Evolutionary conservation across 2,797 vertebrate genomes (phyloP).

Genomic region (Pangasius djambal): DNA sequence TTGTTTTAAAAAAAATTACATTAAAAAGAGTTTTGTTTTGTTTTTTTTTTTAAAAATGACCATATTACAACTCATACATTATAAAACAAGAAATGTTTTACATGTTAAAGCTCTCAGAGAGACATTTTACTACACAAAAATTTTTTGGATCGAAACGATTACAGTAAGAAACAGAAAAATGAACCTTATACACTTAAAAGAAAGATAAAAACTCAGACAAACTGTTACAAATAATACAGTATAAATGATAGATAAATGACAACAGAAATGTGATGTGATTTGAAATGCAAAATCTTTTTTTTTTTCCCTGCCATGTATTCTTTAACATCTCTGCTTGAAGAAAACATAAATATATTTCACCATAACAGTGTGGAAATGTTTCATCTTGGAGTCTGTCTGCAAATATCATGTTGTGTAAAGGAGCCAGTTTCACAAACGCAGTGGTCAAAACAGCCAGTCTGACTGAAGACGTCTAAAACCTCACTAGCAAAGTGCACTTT

Average conservation of each 20-base stretch:
- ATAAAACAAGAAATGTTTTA: neutral
- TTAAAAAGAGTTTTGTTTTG: neutral
- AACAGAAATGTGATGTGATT: neutral
- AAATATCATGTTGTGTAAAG: neutral
- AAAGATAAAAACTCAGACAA: neutral
- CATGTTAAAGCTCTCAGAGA: neutral
- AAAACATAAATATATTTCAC: neutral
- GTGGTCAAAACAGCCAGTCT: too few relatives aligned
- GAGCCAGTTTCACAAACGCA: too few relatives aligned
- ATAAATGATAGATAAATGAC: neutral
- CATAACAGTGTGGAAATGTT: neutral
- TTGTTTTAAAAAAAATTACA: conserved; percentile 18
- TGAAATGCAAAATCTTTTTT: neutral
- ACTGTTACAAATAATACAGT: neutral
- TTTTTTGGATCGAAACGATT: neutral
- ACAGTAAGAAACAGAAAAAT: neutral
- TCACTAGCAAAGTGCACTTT: too few relatives aligned
- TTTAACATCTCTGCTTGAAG: too few relatives aligned
- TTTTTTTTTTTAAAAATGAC: neutral
- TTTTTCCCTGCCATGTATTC: too few relatives aligned
- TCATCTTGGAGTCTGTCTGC: neutral
- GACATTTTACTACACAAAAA: neutral
- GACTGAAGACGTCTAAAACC: too few relatives aligned
- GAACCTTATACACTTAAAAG: neutral
- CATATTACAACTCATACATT: neutral